A percentile compares a stretch with the other conserved stretches of the same genome.
Conservation (phyloP, 2,113 vertebrate species). For the Serilophus lunatus region DNA sequence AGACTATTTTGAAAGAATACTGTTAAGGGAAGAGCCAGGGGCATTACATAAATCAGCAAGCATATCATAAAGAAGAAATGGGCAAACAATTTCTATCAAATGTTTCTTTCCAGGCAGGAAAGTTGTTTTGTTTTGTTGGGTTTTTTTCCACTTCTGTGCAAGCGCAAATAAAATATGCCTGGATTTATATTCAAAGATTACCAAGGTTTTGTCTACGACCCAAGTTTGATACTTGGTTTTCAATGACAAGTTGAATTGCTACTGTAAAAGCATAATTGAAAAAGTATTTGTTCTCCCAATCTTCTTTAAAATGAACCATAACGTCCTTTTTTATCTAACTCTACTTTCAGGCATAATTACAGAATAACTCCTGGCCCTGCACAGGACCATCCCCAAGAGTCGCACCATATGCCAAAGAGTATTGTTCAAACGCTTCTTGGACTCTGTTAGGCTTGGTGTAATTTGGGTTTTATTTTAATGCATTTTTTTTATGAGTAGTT, state of each 20-base stretch:
- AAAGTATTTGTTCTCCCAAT: neutral
- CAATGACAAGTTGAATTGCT: neutral
- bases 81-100: neutral
- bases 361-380: neutral
- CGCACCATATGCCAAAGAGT: neutral
- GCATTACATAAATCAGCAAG: neutral
- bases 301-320: neutral
- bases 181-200: neutral
- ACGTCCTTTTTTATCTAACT: neutral
- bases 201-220: neutral
- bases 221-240: neutral
- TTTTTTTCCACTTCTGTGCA: neutral
- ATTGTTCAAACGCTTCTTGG: neutral
- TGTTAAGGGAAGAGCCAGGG: rapidly evolving
- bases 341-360: neutral
- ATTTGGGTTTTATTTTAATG: neutral
- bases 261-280: neutral
- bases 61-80: neutral
- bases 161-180: neutral
- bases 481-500: neutral
- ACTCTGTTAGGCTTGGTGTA: neutral
- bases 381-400: neutral
- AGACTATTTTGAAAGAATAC: neutral
- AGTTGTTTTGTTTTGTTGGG: too few species aligned
- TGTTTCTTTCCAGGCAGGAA: neutral